These are phyloP conservation scores for Drosophila nebulosa DNA, from an alignment of 1,140 invertebrate species.

Conservation along the genomic window DNA sequence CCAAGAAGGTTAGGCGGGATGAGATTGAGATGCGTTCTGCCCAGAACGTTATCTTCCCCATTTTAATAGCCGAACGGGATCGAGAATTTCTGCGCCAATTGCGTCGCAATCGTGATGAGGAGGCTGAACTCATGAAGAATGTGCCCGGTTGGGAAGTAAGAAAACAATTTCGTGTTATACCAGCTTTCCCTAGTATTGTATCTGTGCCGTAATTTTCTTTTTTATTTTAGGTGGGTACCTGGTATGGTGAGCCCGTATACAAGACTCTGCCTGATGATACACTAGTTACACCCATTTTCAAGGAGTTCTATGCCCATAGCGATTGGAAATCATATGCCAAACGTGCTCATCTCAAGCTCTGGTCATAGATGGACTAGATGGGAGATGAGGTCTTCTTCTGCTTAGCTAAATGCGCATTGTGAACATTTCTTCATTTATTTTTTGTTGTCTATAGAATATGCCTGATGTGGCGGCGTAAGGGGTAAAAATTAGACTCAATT, in stretches of 20 bases:
- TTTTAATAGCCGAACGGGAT: constrained; percentile 91
- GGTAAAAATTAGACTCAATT: constrained; percentile 3
- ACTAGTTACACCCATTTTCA: constrained; percentile 84
- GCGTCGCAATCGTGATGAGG: constrained; percentile 90
- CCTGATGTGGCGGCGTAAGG: neutral
- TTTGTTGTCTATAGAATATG: constrained; percentile 6
- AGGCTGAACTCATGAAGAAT: constrained; percentile 92
- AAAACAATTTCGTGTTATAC: too few relatives aligned
- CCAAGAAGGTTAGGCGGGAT: constrained; percentile 82
- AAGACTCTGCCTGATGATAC: constrained; percentile 83
- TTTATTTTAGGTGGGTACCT: constrained; percentile 87
- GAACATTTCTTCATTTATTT: constrained; percentile 5
- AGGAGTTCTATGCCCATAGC: constrained; percentile 88
- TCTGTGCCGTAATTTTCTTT: neutral
- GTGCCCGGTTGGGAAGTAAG: constrained; percentile 90
- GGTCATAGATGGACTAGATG: constrained; percentile 80
- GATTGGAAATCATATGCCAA: constrained; percentile 82
- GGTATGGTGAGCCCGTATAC: constrained; percentile 91
- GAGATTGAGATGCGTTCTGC: constrained; percentile 89
- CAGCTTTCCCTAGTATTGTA: neutral
- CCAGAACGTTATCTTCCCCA: constrained; percentile 87
- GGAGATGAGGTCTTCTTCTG: neutral
- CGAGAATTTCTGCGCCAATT: constrained; percentile 91
- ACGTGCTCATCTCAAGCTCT: constrained; percentile 82
- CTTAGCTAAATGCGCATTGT: constrained; percentile 55